A percentile compares a stretch with the other conserved stretches of the same genome.
These are phyloP conservation scores for Terebella lapidaria DNA, from an alignment of 2,888 invertebrate genomes.

Conservation along the genomic window DNA sequence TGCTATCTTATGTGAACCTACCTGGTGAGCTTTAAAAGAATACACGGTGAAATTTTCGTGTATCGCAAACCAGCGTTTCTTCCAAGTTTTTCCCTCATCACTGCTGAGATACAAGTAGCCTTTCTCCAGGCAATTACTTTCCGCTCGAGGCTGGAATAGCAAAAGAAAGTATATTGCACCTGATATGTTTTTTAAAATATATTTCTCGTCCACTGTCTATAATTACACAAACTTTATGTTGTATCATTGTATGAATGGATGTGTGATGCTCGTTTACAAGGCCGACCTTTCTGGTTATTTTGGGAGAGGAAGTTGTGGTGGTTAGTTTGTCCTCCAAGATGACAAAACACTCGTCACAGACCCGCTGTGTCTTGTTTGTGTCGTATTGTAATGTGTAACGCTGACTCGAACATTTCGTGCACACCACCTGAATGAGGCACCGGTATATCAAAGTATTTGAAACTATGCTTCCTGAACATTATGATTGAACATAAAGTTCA, in stretches of 20 bases:
- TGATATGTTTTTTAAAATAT: no score
- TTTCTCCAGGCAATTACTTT: neutral
- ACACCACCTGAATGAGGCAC: conserved; percentile 9
- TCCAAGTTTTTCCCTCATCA: conserved; percentile 5
- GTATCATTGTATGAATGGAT: no score
- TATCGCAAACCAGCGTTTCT: conserved; percentile 7
- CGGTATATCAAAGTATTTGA: no score
- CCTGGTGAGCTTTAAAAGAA: conserved; percentile 9
- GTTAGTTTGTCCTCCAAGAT: neutral
- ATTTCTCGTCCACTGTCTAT: no score
- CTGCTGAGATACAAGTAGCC: conserved; percentile 6
- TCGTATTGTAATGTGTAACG: conserved; percentile 4
- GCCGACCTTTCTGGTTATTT: no score
- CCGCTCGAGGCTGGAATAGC: no score
- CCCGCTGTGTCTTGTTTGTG: neutral
- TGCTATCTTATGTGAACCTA: neutral
- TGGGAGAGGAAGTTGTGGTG: no score
- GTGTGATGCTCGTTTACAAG: no score
- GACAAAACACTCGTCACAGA: conserved; percentile 13
- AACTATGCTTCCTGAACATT: no score
- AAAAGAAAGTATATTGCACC: no score
- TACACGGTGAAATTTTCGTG: neutral
- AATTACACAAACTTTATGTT: no score
- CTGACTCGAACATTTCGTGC: conserved; percentile 13
- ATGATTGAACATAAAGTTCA: no score